Evolutionary conservation across 2,113 vertebrate genomes (phyloP).

Genomic region (Aphyosemion australe): DNA sequence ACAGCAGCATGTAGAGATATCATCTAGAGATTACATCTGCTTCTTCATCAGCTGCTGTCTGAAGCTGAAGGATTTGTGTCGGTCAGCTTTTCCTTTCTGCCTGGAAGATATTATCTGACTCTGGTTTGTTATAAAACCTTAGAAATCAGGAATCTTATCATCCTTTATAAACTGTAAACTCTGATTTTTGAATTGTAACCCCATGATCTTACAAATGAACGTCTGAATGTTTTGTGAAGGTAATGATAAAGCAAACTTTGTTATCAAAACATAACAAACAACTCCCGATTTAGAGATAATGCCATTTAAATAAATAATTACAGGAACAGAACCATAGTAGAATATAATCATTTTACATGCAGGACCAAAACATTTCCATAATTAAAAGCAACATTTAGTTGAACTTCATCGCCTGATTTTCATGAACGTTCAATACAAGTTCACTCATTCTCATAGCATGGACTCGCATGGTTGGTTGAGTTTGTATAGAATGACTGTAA

Average conservation of each 20-base stretch:
- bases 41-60: background rate
- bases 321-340: too few species aligned
- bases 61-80: background rate
- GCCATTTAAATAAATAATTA: background rate
- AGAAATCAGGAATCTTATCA: background rate
- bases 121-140: too few species aligned
- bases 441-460: too few species aligned
- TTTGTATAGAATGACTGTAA: too few species aligned
- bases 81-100: too few species aligned
- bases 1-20: background rate
- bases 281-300: background rate
- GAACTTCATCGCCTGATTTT: too few species aligned
- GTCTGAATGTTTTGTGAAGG: too few species aligned
- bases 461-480: background rate
- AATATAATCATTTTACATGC: too few species aligned
- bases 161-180: too few species aligned
- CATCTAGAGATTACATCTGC: background rate
- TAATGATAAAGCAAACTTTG: background rate
- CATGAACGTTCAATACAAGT: background rate
- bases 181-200: background rate
- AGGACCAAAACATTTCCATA: background rate
- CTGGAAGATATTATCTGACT: too few species aligned
- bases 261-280: background rate
- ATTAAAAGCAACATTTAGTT: background rate
- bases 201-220: background rate